A percentile compares a stretch with the other conserved stretches of the same genome.
Conservation (phyloP, 2,797 vertebrate species). For the Fundulus diaphanus region DNA sequence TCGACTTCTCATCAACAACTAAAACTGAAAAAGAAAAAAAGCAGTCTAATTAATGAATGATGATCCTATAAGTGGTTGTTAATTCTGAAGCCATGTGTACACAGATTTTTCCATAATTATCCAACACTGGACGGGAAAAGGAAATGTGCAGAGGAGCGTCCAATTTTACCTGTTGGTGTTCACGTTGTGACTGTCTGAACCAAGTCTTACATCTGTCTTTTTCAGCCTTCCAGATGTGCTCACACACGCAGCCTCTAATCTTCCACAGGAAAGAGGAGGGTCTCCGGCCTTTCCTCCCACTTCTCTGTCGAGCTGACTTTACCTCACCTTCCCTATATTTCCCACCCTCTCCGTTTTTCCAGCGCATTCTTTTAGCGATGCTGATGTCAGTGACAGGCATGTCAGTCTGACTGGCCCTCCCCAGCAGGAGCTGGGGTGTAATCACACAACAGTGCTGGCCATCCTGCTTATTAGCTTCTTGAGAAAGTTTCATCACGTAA, state of each 20-base stretch:
- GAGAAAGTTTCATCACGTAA: constrained; percentile 36
- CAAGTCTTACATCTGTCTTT: constrained; percentile 55
- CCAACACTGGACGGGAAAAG: not conserved
- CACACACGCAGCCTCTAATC: constrained; percentile 70
- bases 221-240: constrained; percentile 75
- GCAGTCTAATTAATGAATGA: not conserved
- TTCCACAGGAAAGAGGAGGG: constrained; percentile 75
- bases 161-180: constrained; percentile 18
- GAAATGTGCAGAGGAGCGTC: not conserved
- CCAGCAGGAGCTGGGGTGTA: constrained; percentile 61
- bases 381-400: constrained; percentile 57
- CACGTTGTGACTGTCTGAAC: constrained; percentile 12
- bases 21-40: not conserved
- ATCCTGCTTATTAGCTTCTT: constrained; percentile 55
- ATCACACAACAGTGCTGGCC: constrained; percentile 62
- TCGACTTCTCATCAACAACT: not conserved
- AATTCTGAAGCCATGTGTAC: not conserved
- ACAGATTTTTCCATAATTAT: not conserved
- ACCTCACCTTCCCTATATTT: constrained; percentile 50
- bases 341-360: constrained; percentile 59
- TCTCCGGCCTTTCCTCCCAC: constrained; percentile 44
- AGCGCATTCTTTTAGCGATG: constrained; percentile 51
- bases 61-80: too few species aligned
- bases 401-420: constrained; percentile 32
- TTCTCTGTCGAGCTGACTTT: constrained; percentile 48